phyloP scores from a whole-genome alignment of 2,113 vertebrate species.

The Austrofundulus limnaeus region DNA sequence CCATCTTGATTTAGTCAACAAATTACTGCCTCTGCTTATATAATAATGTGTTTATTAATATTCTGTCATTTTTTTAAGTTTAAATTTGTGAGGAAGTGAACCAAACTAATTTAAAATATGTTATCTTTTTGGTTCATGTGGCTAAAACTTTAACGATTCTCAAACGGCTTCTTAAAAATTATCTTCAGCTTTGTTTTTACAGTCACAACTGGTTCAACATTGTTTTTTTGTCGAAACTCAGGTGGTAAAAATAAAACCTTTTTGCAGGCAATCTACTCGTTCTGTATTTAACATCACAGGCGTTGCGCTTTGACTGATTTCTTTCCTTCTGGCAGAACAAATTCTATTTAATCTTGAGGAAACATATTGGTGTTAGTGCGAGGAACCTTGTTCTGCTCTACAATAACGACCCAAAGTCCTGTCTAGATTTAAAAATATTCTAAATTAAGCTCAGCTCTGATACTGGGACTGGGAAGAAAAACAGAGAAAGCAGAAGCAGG shows the following conservation, averaged over 20 bases:
- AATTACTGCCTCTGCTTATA: too few species aligned
- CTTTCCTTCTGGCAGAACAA: constrained; percentile 31
- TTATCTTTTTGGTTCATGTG: too few species aligned
- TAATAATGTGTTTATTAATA: too few species aligned
- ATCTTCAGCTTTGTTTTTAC: neutral
- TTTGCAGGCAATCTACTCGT: neutral
- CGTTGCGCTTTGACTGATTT: constrained; percentile 31
- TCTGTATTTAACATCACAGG: constrained; percentile 12
- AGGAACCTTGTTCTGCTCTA: constrained; percentile 67
- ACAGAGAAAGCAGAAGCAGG: constrained; percentile 83
- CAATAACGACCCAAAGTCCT: constrained; percentile 71
- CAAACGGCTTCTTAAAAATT: too few species aligned
- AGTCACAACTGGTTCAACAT: too few species aligned
- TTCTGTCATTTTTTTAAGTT: too few species aligned
- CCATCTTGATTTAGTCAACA: too few species aligned
- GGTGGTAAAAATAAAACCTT: neutral
- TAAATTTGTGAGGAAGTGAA: too few species aligned
- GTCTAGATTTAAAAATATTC: constrained; percentile 77
- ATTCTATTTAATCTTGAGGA: constrained; percentile 71
- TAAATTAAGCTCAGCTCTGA: constrained; percentile 78
- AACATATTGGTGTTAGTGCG: constrained; percentile 79
- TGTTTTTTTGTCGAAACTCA: neutral
- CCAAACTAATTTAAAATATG: too few species aligned
- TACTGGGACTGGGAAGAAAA: constrained; percentile 85
- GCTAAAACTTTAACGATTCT: too few species aligned